phyloP scores from a whole-genome alignment of 2,888 invertebrate species.

The Trissoscelio sp. region DNA sequence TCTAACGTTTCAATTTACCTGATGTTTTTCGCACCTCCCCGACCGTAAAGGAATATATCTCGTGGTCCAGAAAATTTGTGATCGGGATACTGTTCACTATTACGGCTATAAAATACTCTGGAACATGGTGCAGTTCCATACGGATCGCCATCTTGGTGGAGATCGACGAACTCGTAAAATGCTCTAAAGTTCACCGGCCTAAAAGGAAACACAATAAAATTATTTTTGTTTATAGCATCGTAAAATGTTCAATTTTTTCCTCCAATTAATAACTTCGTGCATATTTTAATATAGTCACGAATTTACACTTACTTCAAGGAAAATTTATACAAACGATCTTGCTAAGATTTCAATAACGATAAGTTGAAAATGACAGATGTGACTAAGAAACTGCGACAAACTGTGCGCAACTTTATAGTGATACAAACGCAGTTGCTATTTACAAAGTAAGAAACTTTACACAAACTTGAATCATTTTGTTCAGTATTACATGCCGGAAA shows the following conservation, averaged over 20 bases:
- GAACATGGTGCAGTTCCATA: constrained; percentile 91
- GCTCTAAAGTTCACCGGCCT: constrained; percentile 94
- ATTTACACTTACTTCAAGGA: background rate
- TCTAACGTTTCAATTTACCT: constrained; percentile 84
- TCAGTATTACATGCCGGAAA: background rate
- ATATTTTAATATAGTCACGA: background rate
- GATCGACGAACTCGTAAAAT: constrained; percentile 94
- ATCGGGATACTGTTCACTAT: constrained; percentile 87
- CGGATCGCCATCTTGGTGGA: constrained; percentile 93
- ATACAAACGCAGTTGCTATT: background rate
- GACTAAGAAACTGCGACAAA: background rate
- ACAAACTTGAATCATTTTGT: constrained; percentile 8
- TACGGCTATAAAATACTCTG: constrained; percentile 89
- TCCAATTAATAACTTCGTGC: background rate
- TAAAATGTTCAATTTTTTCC: background rate
- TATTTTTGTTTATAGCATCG: background rate
- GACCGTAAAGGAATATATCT: constrained; percentile 93
- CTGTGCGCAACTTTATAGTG: background rate
- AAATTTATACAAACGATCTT: background rate
- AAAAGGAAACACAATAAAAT: constrained; percentile 70
- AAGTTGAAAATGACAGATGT: constrained; percentile 5
- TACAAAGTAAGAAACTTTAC: constrained; percentile 7
- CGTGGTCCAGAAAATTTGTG: constrained; percentile 91
- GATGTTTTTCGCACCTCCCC: constrained; percentile 92
- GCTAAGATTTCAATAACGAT: constrained; percentile 2